phyloP scores from a whole-genome alignment of 2,113 vertebrate species.

The Ageneiosus marmoratus region DNA sequence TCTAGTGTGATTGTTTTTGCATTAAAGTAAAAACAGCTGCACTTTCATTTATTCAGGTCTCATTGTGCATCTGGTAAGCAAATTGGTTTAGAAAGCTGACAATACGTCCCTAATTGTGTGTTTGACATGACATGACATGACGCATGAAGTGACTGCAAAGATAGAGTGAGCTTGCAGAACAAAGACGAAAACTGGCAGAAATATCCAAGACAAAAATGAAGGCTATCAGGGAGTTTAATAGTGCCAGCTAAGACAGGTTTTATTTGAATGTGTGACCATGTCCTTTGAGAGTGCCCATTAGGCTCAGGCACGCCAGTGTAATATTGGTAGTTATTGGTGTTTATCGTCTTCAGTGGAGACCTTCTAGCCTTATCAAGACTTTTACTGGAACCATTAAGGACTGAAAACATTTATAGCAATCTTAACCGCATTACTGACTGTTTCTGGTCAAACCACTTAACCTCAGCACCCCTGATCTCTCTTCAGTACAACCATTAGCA shows the following conservation, averaged over 20 bases:
- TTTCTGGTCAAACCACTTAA: conserved; percentile 24
- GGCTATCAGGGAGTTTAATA: background rate
- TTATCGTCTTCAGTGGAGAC: conserved; percentile 19
- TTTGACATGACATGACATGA: conserved; percentile 61
- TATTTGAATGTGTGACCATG: conserved; percentile 37
- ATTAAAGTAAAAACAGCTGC: conserved; percentile 15
- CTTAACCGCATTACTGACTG: background rate
- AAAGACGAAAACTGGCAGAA: background rate
- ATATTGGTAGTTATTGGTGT: conserved; percentile 39
- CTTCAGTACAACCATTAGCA: background rate
- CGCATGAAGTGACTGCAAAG: conserved; percentile 51
- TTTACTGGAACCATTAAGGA: conserved; percentile 38
- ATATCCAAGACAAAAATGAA: background rate
- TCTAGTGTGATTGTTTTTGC: background rate
- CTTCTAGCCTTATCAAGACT: conserved; percentile 17
- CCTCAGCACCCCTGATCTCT: background rate
- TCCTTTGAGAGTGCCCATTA: conserved; percentile 1
- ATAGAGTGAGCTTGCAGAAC: conserved; percentile 27
- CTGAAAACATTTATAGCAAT: background rate
- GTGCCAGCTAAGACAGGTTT: conserved; percentile 29
- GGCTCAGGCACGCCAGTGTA: background rate
- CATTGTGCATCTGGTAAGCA: conserved; percentile 35
- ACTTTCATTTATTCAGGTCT: conserved; percentile 20
- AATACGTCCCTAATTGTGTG: conserved; percentile 60
- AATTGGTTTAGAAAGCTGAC: conserved; percentile 58